A percentile compares a stretch with the other conserved stretches of the same genome.
Conservation (phyloP, 2,797 vertebrate species). For the Tragopan temminckii region DNA sequence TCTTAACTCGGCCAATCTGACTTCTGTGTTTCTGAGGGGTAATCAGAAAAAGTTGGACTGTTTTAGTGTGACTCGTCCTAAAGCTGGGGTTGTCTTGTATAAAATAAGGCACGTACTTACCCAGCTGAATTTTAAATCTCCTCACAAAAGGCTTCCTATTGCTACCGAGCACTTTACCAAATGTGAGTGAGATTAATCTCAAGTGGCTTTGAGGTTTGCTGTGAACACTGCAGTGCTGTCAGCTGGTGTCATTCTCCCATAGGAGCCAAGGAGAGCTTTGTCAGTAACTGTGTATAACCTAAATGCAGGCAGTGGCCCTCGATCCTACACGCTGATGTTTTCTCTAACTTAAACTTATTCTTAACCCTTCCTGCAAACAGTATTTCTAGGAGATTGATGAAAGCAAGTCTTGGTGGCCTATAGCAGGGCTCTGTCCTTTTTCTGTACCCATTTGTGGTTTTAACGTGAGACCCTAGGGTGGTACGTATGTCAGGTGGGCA, state of each 20-base stretch:
- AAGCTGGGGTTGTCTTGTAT: not conserved
- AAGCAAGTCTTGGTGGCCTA: not conserved
- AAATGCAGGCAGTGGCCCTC: not conserved
- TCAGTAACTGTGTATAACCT: not conserved
- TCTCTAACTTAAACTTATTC: not conserved
- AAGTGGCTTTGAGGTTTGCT: slow-evolving; percentile 14
- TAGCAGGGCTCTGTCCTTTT: not conserved
- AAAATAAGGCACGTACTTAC: not conserved
- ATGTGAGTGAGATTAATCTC: slow-evolving; percentile 24
- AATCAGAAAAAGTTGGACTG: not conserved
- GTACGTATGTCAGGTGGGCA: not conserved
- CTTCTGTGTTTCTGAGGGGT: not conserved
- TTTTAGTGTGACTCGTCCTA: not conserved
- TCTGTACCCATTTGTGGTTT: not conserved
- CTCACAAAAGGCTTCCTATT: not conserved
- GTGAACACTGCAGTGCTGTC: not conserved
- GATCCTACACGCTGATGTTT: not conserved
- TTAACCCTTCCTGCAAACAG: not conserved
- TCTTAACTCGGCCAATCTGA: not conserved
- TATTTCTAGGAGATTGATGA: not conserved
- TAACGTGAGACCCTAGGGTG: not conserved
- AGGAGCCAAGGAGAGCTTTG: not conserved
- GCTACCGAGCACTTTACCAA: slow-evolving; percentile 1
- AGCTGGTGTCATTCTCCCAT: not conserved
- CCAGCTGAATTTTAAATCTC: not conserved